phyloP scores from a whole-genome alignment of 2,888 invertebrate genomes.

The Entomobrya multifasciata region DNA sequence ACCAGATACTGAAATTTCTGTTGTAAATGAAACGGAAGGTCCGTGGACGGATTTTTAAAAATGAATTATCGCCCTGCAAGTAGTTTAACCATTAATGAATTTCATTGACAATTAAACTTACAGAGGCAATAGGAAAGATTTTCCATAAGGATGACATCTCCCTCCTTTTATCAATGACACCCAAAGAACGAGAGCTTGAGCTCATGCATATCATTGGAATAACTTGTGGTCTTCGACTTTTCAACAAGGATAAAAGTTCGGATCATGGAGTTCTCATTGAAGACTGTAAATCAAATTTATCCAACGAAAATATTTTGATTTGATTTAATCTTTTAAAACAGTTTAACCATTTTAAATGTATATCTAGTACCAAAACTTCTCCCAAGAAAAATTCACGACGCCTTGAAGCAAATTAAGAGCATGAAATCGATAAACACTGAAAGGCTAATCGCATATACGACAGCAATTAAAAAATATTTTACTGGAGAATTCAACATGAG shows the following conservation, averaged over 20 bases:
- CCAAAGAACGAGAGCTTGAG: conserved; percentile 67
- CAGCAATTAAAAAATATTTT: conserved; percentile 71
- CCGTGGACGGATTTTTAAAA: no score
- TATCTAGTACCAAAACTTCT: conserved; percentile 65
- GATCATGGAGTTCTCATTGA: conserved; percentile 69
- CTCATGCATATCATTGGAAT: conserved; percentile 69
- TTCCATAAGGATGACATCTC: conserved; percentile 75
- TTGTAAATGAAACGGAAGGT: conserved; percentile 75
- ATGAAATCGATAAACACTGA: conserved; percentile 62
- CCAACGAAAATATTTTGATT: neutral
- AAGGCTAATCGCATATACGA: conserved; percentile 75
- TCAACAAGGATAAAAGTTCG: conserved; percentile 61
- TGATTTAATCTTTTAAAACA: neutral
- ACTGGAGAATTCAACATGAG: conserved; percentile 40
- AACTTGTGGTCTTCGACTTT: conserved; percentile 73
- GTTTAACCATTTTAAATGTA: no score
- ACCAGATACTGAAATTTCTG: conserved; percentile 60
- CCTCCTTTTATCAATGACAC: conserved; percentile 58
- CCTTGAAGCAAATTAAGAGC: conserved; percentile 43
- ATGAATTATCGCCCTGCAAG: neutral
- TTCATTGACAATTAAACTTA: no score
- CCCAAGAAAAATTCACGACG: conserved; percentile 60
- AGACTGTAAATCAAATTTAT: conserved; percentile 69
- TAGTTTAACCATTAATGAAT: neutral
- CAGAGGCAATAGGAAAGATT: conserved; percentile 67